A percentile compares a stretch with the other conserved stretches of the same genome.
Evolutionary conservation across 2,797 vertebrate genomes (phyloP).

Genomic region (Kryptopterus vitreolus): DNA sequence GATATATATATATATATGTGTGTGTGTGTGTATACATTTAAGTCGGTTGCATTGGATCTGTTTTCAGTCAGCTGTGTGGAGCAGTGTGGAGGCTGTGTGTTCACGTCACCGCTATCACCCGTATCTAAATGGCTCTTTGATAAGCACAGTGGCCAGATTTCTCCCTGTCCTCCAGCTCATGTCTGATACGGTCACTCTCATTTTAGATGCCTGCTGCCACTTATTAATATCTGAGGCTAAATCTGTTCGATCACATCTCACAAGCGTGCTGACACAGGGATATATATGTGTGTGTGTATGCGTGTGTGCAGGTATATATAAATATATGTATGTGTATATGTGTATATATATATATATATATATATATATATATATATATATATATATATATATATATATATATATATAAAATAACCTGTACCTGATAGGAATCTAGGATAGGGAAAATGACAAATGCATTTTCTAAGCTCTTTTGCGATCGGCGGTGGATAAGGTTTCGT

Average conservation of each 20-base stretch:
- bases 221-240: slow-evolving; percentile 57
- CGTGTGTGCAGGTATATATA: background rate
- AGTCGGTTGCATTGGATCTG: background rate
- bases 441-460: slow-evolving; percentile 28
- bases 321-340: slow-evolving; percentile 12
- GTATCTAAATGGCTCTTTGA: slow-evolving; percentile 55
- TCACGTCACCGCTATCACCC: slow-evolving; percentile 26
- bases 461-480: slow-evolving; percentile 34
- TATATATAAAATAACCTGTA: background rate
- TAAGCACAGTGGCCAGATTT: slow-evolving; percentile 56
- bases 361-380: background rate
- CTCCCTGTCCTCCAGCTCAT: slow-evolving; percentile 49
- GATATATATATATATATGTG: background rate
- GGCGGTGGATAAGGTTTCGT: slow-evolving; percentile 23
- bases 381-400: slow-evolving; percentile 15
- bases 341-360: slow-evolving; percentile 16
- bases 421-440: slow-evolving; percentile 49
- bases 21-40: background rate
- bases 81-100: slow-evolving; percentile 14
- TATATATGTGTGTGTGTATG: background rate
- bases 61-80: slow-evolving; percentile 34
- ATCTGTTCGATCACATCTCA: slow-evolving; percentile 55
- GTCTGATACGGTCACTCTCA: slow-evolving; percentile 56
- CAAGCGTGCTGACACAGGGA: slow-evolving; percentile 48
- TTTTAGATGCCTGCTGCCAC: slow-evolving; percentile 52